phyloP scores from a whole-genome alignment of 2,797 vertebrate species.

The Halcyon chelicuti region DNA sequence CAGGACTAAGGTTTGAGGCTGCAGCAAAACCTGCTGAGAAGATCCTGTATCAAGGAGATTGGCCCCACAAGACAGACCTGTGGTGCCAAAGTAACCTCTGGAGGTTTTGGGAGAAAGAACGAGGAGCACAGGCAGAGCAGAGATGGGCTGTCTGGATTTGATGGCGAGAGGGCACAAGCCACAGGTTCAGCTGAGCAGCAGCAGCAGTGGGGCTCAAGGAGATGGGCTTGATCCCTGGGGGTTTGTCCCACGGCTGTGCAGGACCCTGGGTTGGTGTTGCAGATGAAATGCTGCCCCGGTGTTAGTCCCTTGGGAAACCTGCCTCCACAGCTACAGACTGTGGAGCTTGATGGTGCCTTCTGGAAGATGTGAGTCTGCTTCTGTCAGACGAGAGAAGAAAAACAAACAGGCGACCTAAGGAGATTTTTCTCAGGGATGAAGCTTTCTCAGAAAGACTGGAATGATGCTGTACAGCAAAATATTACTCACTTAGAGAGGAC shows the following conservation, averaged over 20 bases:
- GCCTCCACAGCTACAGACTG: neutral
- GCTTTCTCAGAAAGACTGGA: neutral
- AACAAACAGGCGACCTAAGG: neutral
- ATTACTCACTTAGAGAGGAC: neutral
- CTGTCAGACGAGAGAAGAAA: neutral
- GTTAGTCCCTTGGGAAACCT: neutral
- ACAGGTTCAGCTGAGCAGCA: neutral
- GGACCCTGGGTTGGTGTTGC: neutral
- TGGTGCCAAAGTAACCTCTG: neutral
- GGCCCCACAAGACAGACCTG: neutral
- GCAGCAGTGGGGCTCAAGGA: neutral
- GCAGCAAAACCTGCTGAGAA: neutral
- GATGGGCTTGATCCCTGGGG: neutral
- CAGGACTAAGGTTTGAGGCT: neutral
- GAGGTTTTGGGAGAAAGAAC: neutral
- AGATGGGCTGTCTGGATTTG: neutral
- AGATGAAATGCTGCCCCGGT: neutral
- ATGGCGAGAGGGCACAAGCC: neutral
- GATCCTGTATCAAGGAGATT: neutral
- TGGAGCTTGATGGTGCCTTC: neutral
- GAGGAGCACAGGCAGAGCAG: neutral
- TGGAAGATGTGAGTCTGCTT: neutral
- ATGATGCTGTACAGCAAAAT: neutral
- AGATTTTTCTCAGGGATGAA: neutral
- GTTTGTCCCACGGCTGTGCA: neutral